Base-by-base conservation (phyloP, 2,113 vertebrate genomes). In the Aythya baeri region DNA sequence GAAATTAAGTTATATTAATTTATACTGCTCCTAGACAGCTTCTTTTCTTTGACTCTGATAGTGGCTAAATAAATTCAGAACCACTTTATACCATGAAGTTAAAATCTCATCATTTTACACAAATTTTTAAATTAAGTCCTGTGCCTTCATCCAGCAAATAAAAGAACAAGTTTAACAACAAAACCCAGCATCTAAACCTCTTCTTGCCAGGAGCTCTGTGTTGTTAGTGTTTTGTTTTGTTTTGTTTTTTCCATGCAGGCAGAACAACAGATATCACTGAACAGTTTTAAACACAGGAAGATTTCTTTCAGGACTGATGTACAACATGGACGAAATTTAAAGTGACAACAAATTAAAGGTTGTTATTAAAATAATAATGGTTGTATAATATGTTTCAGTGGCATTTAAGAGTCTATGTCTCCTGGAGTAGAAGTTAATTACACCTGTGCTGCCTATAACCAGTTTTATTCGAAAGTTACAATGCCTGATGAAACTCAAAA, bases 271-370 rank as follows among this genome's bases (percentile, higher is more conserved):
- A 92, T 96, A 92, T 52, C 95, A 55, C 61, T 86, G 70, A 93
- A 61, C 79, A 94, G 78, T 89, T 95, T 88, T 91, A 95, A 87
- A 92, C 89, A 93, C 52, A 66, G 36, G 86, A 96, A 85, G 34
- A 91, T 97, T 97, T 96, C 76, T 94, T 95, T 82, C 67, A 95
- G 61, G 84, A 81, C 63, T 86, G 63, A 80, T 96, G 86, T 82
- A 91, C 86, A 96, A 91, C 71, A 57, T 36, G 62, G 74, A 70
- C 90, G 96, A 97, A 96, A 97, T 97, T 93, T 94, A 92, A 97
- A 97, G 83, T 97, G 82, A 93, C 89, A 97, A 74, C 90, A 97
- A 97, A 97, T 97, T 97, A 96, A 93, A 96, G 63, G 50, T 93
- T 34, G 46, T 95, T 97, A 96, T 68, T 91, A 89, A 66, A 86